Evolutionary conservation across 2,797 vertebrate species (phyloP).

Genomic region (Melanotaenia nigrans): DNA sequence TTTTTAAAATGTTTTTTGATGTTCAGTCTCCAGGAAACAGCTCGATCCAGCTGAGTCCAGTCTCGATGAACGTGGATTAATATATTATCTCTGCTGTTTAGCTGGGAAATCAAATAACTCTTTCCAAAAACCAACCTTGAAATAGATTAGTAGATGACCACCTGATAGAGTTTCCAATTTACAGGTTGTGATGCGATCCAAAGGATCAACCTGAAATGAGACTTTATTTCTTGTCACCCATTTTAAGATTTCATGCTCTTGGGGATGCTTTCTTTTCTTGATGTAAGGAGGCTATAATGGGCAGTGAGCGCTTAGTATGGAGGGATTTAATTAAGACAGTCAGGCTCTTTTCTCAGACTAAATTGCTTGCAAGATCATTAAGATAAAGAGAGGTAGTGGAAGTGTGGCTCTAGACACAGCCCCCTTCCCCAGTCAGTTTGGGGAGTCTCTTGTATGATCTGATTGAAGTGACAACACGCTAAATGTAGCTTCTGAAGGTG

Average conservation of each 20-base stretch:
- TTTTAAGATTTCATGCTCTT: slow-evolving; percentile 17
- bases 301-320: slow-evolving; percentile 8
- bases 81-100: slow-evolving; percentile 54
- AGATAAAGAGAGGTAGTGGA: slow-evolving; percentile 6
- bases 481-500: slow-evolving; percentile 54
- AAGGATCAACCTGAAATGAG: slow-evolving; percentile 14
- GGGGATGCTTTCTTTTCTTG: slow-evolving; percentile 13
- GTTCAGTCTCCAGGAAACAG: slow-evolving; percentile 60
- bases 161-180: slow-evolving; percentile 31
- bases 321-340: slow-evolving; percentile 1
- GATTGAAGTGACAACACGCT: slow-evolving; percentile 59
- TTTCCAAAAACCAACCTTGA: slow-evolving; percentile 23
- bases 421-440: slow-evolving; percentile 11
- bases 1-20: slow-evolving; percentile 14
- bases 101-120: slow-evolving; percentile 46
- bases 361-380: slow-evolving; percentile 10
- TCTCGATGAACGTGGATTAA: slow-evolving; percentile 62
- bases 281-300: not conserved
- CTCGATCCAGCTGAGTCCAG: slow-evolving; percentile 45
- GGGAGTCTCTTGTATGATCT: slow-evolving; percentile 32
- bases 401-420: slow-evolving; percentile 19
- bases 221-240: slow-evolving; percentile 9
- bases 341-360: not conserved
- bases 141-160: slow-evolving; percentile 45
- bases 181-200: slow-evolving; percentile 22